Evolutionary conservation across 2,797 vertebrate genomes (phyloP), one percentile per base, ranked within the genome.

Genomic region (Pseudotriccus pelzelni): DNA sequence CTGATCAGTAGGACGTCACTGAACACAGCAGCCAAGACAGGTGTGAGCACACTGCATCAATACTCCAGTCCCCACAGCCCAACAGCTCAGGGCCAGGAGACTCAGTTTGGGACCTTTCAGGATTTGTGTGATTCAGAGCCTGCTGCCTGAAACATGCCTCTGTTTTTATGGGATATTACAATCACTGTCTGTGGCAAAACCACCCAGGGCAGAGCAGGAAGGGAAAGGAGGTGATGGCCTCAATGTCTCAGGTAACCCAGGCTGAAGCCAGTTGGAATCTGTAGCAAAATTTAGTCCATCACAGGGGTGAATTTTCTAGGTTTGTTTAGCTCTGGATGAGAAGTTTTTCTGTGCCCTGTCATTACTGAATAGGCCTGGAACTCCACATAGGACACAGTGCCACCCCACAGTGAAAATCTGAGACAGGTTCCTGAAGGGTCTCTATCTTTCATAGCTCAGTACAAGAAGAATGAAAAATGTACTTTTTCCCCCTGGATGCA

Each of bases 191-290:
- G 44, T 14, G 12, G 62, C 39, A 89, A 88, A 84, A 49, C 18
- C 3, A 3, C n/a, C 9, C 7, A 16, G 13, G 17, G 7, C 21
- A 47, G 58, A 30, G n/a, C 0, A 1, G 37, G 52, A 86, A 82
- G 37, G 28, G 39, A 78, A 78, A 75, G 22, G 44, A 85, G 34
- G 20, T 17, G 58, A 85, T 24, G 13, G 47, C 13, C 58, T 78
- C 37, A 75, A 32, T 22, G 24, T 27, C 39, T 55, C 44, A 3
- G 46, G 34, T 49, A 67, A 87, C 22, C 4, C 7, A 6, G 39
- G 16, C 3, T 66, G 43, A 58, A 68, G 27, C 7, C 39, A 66
- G 23, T 14, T 80, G 89, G 32, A 91, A 68, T 75, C 69, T 47
- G 15, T 6, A 49, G 39, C 5, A 32, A 63, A n/a, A 58, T 24